Evolutionary conservation across 1,140 invertebrate species (phyloP), one percentile per base, ranked within the genome.

Genomic region (Cyphomyrmex costatus): DNA sequence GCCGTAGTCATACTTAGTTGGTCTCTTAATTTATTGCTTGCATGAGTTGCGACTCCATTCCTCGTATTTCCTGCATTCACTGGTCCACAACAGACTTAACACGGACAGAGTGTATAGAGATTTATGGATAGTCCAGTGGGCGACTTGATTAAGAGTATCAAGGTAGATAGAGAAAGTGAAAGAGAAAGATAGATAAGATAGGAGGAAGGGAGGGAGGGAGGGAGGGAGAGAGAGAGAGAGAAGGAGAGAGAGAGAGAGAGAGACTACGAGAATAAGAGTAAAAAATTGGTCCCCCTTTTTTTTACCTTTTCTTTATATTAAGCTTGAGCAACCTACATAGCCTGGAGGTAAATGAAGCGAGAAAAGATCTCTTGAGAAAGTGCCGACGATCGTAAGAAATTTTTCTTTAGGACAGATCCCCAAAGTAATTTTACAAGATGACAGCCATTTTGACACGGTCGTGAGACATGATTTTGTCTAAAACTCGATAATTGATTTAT

Each of bases 221-320:
- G 49, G 66, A 63, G 56, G 24, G 56, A 74, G 36, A 51, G 56
- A 74, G 68, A 73, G 63, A 46, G 58, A 65, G 46, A 51, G 70
- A 61, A 19, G 56, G 12, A 21, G 33, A 84, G 51, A 79, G 65
- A 82, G 8, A 51, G 16, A 71, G 8, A 60, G 65, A 86, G 27
- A 83, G 58, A 58, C 42, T 63, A 76, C 58, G 88, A 87, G 85
- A 90, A 90, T 74, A 79, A 80, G 85, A 71, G 91, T 91, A 87
- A 91, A 93, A 93, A 92, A 93, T 93, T 94, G 93, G 92, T 94
- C 93, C 93, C 93, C 92, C 82, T 82, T 86, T 85, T 90, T 88
- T 85, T 87, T 74, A 86, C 24, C 58, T 82, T 89, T 80, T 60
- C 61, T 77, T 90, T 86, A 86, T 68, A 88, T 89, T 88, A 88